Percentiles rank a stretch among this genome's conserved stretches.
Conservation (phyloP, 2,113 vertebrate genomes). For the Eulacestoma nigropectus region DNA sequence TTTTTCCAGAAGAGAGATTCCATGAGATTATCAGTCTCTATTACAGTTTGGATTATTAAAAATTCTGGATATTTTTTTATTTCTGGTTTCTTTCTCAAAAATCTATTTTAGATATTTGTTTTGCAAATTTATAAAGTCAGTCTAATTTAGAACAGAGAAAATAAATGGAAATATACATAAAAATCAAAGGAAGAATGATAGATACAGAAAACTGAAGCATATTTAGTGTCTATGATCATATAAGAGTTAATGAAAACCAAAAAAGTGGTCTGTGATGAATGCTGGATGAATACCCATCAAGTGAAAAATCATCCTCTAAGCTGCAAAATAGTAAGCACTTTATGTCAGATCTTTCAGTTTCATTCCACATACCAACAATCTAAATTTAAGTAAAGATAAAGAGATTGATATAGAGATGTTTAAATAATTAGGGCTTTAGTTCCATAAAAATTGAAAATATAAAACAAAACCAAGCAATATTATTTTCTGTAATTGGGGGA, state of each 20-base stretch:
- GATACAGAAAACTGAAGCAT: not conserved
- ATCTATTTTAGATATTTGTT: not conserved
- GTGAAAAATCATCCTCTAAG: not conserved
- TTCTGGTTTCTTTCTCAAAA: not conserved
- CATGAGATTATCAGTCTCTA: not conserved
- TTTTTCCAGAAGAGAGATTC: not conserved
- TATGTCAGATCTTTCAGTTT: not conserved
- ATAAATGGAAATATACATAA: not conserved
- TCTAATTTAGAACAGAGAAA: not conserved
- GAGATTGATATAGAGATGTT: not conserved
- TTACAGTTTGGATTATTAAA: not conserved
- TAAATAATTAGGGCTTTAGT: not conserved
- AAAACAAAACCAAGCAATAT: not conserved
- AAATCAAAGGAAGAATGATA: not conserved
- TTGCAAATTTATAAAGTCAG: not conserved
- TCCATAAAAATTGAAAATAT: not conserved
- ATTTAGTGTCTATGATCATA: not conserved
- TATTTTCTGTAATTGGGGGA: not conserved
- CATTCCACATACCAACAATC: not conserved
- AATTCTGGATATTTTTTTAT: too few species aligned
- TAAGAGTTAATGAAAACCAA: not conserved
- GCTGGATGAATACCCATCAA: not conserved
- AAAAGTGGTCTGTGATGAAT: not conserved
- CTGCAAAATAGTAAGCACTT: not conserved
- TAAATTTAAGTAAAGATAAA: not conserved